Conservation (phyloP, 2,888 invertebrate genomes). For the Camponotus fellah region DNA sequence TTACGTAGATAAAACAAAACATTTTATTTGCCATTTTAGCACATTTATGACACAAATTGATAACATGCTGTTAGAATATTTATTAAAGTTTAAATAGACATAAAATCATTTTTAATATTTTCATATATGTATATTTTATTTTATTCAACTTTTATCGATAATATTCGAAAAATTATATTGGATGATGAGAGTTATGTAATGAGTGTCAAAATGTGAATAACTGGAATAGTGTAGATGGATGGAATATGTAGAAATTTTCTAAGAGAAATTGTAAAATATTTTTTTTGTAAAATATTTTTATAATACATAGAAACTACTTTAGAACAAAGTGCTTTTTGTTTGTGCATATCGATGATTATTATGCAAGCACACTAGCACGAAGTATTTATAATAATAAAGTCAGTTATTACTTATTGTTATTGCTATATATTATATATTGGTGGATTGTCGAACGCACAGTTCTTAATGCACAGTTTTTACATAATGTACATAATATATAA, state of each 20-base stretch:
- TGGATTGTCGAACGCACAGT: constrained; percentile 43
- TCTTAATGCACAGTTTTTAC: not conserved
- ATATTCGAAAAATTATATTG: not conserved
- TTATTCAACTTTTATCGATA: not conserved
- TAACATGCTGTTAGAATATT: not conserved
- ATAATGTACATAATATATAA: no score
- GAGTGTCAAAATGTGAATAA: not conserved
- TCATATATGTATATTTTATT: constrained; percentile 5
- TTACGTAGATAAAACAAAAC: not conserved
- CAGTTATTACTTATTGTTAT: constrained; percentile 20
- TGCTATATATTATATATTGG: constrained; percentile 49
- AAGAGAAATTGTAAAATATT: constrained; percentile 1
- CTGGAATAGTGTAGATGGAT: not conserved
- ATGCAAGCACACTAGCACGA: constrained; percentile 18
- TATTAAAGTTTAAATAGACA: not conserved
- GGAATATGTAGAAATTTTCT: not conserved
- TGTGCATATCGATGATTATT: constrained; percentile 3
- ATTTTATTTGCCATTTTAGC: constrained; percentile 62
- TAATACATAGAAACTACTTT: not conserved
- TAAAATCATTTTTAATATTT: constrained; percentile 4
- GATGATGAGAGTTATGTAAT: not conserved
- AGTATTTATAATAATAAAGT: constrained; percentile 15
- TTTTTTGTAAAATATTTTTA: constrained; percentile 4
- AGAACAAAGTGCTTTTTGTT: not conserved
- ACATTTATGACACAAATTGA: not conserved